These are phyloP conservation scores for Acanthosepion pharaonis DNA, from an alignment of 2,888 invertebrate genomes.

Conservation along the genomic window DNA sequence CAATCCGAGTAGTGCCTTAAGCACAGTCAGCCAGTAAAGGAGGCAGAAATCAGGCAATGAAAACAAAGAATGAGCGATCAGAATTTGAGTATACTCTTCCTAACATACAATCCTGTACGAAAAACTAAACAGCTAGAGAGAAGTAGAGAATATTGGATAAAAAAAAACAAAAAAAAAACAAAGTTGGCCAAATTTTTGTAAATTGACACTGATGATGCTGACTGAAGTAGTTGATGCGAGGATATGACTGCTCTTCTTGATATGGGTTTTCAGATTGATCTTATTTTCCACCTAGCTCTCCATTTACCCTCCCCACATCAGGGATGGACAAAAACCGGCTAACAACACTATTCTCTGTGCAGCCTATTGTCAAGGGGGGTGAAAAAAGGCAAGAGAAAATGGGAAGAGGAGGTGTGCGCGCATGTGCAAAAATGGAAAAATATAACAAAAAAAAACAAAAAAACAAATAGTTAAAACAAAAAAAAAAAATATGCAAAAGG, in stretches of 20 bases:
- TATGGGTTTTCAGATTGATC: neutral
- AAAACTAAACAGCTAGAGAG: neutral
- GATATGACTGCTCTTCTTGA: neutral
- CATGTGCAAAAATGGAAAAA: neutral
- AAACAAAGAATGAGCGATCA: neutral
- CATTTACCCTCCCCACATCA: neutral
- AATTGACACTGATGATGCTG: slow-evolving; percentile 5
- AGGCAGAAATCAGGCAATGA: neutral
- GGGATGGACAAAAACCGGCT: neutral
- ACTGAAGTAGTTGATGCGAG: neutral
- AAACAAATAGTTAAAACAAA: neutral
- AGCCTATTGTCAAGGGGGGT: neutral
- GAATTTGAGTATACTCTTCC: neutral
- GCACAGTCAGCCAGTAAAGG: neutral
- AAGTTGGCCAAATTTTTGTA: slow-evolving; percentile 8
- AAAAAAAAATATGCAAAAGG: neutral
- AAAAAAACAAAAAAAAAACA: neutral
- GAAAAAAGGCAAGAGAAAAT: neutral
- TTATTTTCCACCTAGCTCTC: neutral
- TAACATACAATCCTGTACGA: neutral
- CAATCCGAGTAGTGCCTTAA: neutral
- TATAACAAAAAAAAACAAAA: neutral
- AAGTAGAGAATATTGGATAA: neutral
- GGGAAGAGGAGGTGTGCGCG: neutral
- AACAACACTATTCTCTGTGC: neutral